phyloP scores from a whole-genome alignment of 2,797 vertebrate species.

The Denticeps clupeoides region DNA sequence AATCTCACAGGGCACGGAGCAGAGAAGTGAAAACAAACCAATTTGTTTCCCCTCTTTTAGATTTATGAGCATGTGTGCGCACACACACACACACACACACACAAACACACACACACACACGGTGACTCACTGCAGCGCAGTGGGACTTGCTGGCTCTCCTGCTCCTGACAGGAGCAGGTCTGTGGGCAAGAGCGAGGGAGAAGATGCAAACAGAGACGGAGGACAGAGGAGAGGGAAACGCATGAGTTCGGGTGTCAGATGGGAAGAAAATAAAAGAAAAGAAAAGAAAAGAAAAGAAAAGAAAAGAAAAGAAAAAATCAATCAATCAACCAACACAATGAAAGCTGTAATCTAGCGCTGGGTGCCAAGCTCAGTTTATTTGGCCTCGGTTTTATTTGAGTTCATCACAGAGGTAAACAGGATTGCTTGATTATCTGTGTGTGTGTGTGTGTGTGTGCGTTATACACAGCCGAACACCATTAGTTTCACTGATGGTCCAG shows the following conservation, averaged over 20 bases:
- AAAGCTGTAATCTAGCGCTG: too few species aligned
- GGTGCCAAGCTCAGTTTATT: too few species aligned
- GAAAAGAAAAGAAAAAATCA: constrained; percentile 19
- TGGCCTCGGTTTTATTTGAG: too few species aligned
- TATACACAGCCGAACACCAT: too few species aligned
- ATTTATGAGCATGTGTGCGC: constrained; percentile 30
- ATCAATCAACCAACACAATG: too few species aligned
- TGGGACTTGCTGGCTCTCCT: constrained; percentile 31
- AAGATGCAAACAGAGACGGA: constrained; percentile 23
- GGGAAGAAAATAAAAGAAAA: constrained; percentile 11
- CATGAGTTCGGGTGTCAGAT: constrained; percentile 11
- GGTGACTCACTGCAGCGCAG: constrained; percentile 43
- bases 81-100: constrained; percentile 17
- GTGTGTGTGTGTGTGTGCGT: background rate
- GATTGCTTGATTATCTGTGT: background rate
- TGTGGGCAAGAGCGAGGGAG: constrained; percentile 25
- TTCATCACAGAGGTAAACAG: too few species aligned
- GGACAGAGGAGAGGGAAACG: constrained; percentile 26
- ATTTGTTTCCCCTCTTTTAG: constrained; percentile 44
- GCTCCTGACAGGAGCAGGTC: constrained; percentile 46
- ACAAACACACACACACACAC: constrained; percentile 14
- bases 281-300: constrained; percentile 11
- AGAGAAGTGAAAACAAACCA: constrained; percentile 45
- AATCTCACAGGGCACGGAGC: constrained; percentile 40
- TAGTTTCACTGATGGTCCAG: too few species aligned